These are phyloP conservation scores for Chrysaora quinquecirrha DNA, from an alignment of 30 jellyfish, hydroid and myxozoan genomes.

Conservation along the genomic window DNA sequence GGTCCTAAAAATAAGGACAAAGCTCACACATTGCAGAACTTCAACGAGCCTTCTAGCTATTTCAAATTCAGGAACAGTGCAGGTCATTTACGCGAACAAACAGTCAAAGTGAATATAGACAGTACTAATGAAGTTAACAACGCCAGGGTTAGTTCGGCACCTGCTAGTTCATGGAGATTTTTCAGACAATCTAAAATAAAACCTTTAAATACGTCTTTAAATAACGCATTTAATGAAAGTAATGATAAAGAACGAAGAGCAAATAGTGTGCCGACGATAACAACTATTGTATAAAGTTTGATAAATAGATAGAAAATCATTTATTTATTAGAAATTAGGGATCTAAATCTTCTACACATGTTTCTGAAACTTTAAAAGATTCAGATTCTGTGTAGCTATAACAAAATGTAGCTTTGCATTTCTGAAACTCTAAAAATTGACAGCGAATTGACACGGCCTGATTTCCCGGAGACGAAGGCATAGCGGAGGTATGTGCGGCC, in stretches of 20 bases:
- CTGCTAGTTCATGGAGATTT: constrained; percentile 76
- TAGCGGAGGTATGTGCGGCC: too few species aligned
- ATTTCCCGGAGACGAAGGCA: too few species aligned
- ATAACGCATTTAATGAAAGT: not conserved
- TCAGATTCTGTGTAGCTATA: too few species aligned
- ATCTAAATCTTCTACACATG: too few species aligned
- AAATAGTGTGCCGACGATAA: constrained; percentile 63
- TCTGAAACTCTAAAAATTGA: too few species aligned
- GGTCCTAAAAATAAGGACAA: constrained; percentile 18
- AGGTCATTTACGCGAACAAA: constrained; percentile 34
- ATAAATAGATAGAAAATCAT: too few species aligned
- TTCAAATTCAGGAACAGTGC: constrained; percentile 23
- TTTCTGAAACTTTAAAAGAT: too few species aligned
- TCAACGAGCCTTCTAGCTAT: not conserved
- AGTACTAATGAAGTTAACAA: not conserved
- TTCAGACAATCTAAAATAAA: constrained; percentile 44
- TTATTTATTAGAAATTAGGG: too few species aligned
- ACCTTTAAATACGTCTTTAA: constrained; percentile 9
- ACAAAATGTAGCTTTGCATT: too few species aligned
- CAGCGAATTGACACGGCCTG: too few species aligned
- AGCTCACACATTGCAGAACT: not conserved
- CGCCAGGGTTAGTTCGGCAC: constrained; percentile 59
- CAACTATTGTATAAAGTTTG: constrained; percentile 30
- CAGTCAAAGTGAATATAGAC: constrained; percentile 32
- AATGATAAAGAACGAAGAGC: constrained; percentile 43